Percentiles rank a stretch among this genome's conserved stretches.
phyloP scores from a whole-genome alignment of 2,888 invertebrate species.

The Acleris emargana region DNA sequence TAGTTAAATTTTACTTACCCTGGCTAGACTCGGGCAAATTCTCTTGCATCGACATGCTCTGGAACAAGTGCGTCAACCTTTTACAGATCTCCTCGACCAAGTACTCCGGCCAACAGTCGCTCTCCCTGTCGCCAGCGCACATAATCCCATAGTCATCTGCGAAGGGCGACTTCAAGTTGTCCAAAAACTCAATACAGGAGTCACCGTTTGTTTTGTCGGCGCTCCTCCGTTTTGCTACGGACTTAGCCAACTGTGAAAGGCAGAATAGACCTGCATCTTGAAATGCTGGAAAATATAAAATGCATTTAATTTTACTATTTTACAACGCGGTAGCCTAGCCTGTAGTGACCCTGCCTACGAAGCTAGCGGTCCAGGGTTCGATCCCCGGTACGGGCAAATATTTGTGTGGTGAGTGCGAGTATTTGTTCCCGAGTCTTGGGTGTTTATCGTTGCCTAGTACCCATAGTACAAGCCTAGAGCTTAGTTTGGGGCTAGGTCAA shows the following conservation, averaged over 20 bases:
- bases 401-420: too few species aligned
- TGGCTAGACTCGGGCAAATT: constrained; percentile 55
- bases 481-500: too few species aligned
- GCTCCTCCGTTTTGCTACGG: constrained; percentile 53
- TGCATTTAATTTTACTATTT: too few species aligned
- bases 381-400: too few species aligned
- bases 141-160: constrained; percentile 35
- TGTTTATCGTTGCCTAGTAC: too few species aligned
- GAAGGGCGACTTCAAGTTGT: constrained; percentile 58
- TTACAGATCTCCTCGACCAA: constrained; percentile 67
- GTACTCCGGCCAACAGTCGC: constrained; percentile 69
- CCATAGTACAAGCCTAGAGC: too few species aligned
- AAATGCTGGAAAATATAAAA: constrained; percentile 57
- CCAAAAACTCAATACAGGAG: constrained; percentile 56
- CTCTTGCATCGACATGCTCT: constrained; percentile 54
- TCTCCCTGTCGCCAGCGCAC: constrained; percentile 50
- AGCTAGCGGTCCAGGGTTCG: too few species aligned
- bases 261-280: constrained; percentile 65
- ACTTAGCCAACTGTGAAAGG: constrained; percentile 61
- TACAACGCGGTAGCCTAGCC: too few species aligned
- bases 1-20: constrained; percentile 53
- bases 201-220: constrained; percentile 54
- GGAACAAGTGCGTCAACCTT: constrained; percentile 58
- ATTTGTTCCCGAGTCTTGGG: too few species aligned
- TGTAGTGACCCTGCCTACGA: too few species aligned